Percentiles rank a stretch among this genome's conserved stretches.
Evolutionary conservation across 2,797 vertebrate species (phyloP).

Genomic region (Antrozous pallidus): DNA sequence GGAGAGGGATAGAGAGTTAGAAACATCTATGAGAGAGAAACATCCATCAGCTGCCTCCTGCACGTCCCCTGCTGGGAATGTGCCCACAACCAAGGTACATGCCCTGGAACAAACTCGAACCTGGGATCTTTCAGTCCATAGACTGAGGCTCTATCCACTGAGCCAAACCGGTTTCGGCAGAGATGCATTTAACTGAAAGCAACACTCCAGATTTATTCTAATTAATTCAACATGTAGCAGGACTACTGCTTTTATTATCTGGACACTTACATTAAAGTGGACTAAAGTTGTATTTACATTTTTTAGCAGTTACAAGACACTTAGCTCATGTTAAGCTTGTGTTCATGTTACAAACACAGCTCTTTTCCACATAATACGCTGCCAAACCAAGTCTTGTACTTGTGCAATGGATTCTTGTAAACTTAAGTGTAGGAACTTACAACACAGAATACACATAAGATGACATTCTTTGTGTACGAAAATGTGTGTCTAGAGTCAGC

Average conservation of each 20-base stretch:
- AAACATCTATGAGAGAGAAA: no score
- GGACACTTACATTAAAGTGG: background rate
- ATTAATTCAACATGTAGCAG: background rate
- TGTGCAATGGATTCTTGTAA: background rate
- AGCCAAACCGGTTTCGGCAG: no score
- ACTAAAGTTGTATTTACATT: background rate
- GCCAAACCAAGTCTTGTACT: background rate
- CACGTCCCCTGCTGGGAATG: no score
- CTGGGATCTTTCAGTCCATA: no score
- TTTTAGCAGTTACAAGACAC: background rate
- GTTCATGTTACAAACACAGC: background rate
- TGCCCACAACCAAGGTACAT: no score
- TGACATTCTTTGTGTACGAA: background rate
- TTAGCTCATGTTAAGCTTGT: background rate
- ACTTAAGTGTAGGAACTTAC: background rate
- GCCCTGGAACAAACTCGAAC: no score
- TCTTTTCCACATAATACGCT: background rate
- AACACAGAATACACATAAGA: background rate
- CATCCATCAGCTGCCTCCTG: no score
- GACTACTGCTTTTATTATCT: background rate
- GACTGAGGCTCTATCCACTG: no score
- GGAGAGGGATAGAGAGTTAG: no score
- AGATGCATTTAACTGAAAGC: background rate
- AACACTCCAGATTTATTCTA: background rate
- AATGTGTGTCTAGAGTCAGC: background rate